phyloP scores from a whole-genome alignment of 2,888 invertebrate species.

The Acleris sparsana region DNA sequence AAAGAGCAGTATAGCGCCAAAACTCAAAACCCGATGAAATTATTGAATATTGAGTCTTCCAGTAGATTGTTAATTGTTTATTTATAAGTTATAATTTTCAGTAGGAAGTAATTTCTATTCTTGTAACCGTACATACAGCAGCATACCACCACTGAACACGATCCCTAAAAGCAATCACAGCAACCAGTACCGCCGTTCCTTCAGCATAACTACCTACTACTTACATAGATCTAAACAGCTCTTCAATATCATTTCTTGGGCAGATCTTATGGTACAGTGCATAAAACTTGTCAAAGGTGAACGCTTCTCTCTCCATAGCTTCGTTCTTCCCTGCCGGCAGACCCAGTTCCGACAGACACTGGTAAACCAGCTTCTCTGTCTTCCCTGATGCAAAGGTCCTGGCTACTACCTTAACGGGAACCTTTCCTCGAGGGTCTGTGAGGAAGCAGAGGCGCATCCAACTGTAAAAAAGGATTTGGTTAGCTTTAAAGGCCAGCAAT shows the following conservation, averaged over 20 bases:
- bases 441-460: constrained; percentile 99
- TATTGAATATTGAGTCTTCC: too few relatives aligned
- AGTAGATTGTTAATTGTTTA: too few relatives aligned
- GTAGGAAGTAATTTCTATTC: too few relatives aligned
- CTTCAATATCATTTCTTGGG: constrained; percentile 99
- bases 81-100: too few relatives aligned
- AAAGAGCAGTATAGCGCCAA: too few relatives aligned
- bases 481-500: too few relatives aligned
- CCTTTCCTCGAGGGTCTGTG: constrained; percentile 96
- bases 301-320: constrained; percentile 95
- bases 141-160: too few relatives aligned
- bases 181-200: not conserved
- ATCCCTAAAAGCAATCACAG: too few relatives aligned
- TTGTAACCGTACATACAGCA: too few relatives aligned
- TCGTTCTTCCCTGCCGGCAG: constrained; percentile 98
- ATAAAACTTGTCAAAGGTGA: constrained; percentile 99
- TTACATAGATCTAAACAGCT: constrained; percentile 97
- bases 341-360: constrained; percentile 96
- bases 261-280: constrained; percentile 99
- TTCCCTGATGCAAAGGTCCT: constrained; percentile 99
- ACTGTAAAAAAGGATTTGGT: constrained; percentile 83
- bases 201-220: constrained; percentile 59
- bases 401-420: constrained; percentile 98
- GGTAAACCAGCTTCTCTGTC: constrained; percentile 98
- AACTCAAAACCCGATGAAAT: too few relatives aligned